Evolutionary conservation across 2,888 invertebrate species (phyloP).

Genomic region (Idaea aversata): DNA sequence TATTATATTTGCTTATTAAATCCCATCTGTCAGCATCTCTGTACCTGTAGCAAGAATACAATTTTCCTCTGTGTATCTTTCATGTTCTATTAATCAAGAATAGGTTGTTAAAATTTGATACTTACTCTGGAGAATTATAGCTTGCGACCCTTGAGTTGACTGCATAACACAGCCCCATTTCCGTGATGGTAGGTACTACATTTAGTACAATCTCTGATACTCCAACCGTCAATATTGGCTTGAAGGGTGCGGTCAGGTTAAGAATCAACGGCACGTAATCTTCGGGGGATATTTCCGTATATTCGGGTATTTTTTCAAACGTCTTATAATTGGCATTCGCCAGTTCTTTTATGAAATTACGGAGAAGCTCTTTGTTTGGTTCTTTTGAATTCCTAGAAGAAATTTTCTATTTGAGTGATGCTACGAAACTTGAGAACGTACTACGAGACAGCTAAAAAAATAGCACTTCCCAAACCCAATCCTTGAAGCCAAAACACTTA

Average conservation of each 20-base stretch:
- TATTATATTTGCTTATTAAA: constrained; percentile 52
- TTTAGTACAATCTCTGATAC: constrained; percentile 72
- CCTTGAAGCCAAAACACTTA: too few species aligned
- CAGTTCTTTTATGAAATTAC: constrained; percentile 77
- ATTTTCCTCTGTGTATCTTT: not conserved
- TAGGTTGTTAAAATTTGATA: constrained; percentile 15
- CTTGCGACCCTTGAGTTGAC: constrained; percentile 83
- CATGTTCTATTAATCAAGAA: too few species aligned
- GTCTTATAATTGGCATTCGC: constrained; percentile 81
- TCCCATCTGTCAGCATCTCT: constrained; percentile 81
- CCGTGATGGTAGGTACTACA: constrained; percentile 82
- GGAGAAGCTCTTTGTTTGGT: constrained; percentile 75
- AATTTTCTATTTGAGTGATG: constrained; percentile 4
- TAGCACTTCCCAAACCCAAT: too few species aligned
- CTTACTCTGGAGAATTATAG: constrained; percentile 80
- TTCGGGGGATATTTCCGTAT: constrained; percentile 76
- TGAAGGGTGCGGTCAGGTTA: constrained; percentile 73
- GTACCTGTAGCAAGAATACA: constrained; percentile 60
- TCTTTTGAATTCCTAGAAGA: constrained; percentile 53
- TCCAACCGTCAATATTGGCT: constrained; percentile 76
- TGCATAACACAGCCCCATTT: constrained; percentile 85
- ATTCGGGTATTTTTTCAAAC: constrained; percentile 79
- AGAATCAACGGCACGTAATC: constrained; percentile 80
- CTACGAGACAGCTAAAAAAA: too few species aligned
- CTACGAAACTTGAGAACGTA: not conserved